Conservation (phyloP, 2,797 vertebrate species). For the Takifugu rubripes region DNA sequence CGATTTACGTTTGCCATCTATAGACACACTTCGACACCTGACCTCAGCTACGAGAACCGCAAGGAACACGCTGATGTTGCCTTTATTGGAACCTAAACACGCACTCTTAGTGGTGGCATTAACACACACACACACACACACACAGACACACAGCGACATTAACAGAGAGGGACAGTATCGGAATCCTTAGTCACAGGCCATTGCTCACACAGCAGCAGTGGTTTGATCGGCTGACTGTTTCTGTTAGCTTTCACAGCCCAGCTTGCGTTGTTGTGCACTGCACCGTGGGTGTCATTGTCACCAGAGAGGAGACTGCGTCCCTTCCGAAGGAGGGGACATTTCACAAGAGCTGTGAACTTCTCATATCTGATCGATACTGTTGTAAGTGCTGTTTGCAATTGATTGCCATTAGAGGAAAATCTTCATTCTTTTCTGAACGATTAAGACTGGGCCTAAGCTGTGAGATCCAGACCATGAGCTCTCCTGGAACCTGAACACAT, state of each 20-base stretch:
- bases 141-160: slow-evolving; percentile 26
- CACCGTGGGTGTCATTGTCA: slow-evolving; percentile 55
- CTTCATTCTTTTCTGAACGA: too few species aligned
- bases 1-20: neutral
- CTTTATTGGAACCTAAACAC: neutral
- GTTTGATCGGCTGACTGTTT: slow-evolving; percentile 27
- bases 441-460: too few species aligned
- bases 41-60: neutral
- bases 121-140: too few species aligned
- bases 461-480: too few species aligned
- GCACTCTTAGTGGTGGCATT: neutral
- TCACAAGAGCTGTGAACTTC: neutral
- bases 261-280: slow-evolving; percentile 53
- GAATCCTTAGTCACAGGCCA: slow-evolving; percentile 30
- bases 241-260: slow-evolving; percentile 56
- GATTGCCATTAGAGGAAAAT: neutral
- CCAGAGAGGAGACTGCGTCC: slow-evolving; percentile 29
- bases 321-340: slow-evolving; percentile 4
- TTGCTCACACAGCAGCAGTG: slow-evolving; percentile 43
- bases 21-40: slow-evolving; percentile 11
- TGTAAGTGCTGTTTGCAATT: neutral
- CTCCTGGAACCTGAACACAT: slow-evolving; percentile 19
- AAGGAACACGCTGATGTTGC: slow-evolving; percentile 13
- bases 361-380: neutral
- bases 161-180: slow-evolving; percentile 29